phyloP scores from a whole-genome alignment of 2,113 vertebrate genomes.

The Micromys minutus region DNA sequence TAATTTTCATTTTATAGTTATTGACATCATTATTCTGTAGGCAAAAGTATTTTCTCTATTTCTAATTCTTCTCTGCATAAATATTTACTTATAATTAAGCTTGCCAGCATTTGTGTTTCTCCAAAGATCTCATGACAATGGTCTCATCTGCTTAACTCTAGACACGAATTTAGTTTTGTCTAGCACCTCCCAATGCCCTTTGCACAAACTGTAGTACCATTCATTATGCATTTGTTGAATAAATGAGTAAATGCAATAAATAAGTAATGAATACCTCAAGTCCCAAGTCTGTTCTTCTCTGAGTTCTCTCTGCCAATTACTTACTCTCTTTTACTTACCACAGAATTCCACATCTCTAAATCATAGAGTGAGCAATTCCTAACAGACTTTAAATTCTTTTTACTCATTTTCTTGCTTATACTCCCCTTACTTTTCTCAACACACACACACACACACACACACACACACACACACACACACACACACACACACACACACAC shows the following conservation, averaged over 20 bases:
- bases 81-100: conserved; percentile 60
- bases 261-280: conserved; percentile 66
- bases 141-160: conserved; percentile 46
- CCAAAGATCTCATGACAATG: conserved; percentile 11
- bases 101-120: conserved; percentile 37
- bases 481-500: background rate
- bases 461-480: background rate
- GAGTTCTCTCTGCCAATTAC: conserved; percentile 46
- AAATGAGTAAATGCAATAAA: conserved; percentile 73
- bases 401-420: background rate
- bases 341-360: conserved; percentile 44
- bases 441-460: background rate
- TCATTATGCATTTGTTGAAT: conserved; percentile 71
- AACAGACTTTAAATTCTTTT: conserved; percentile 12
- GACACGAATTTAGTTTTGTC: conserved; percentile 58
- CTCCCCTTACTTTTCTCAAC: background rate
- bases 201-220: conserved; percentile 44
- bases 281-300: conserved; percentile 50
- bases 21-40: conserved; percentile 40
- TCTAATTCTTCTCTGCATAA: conserved; percentile 43
- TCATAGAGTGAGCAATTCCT: background rate
- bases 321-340: conserved; percentile 19
- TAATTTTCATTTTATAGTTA: conserved; percentile 46
- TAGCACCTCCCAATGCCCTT: conserved; percentile 46
- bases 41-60: conserved; percentile 16